These are phyloP conservation scores for Stenopsyche tienmushanensis DNA, from an alignment of 1,140 invertebrate species.

Conservation along the genomic window DNA sequence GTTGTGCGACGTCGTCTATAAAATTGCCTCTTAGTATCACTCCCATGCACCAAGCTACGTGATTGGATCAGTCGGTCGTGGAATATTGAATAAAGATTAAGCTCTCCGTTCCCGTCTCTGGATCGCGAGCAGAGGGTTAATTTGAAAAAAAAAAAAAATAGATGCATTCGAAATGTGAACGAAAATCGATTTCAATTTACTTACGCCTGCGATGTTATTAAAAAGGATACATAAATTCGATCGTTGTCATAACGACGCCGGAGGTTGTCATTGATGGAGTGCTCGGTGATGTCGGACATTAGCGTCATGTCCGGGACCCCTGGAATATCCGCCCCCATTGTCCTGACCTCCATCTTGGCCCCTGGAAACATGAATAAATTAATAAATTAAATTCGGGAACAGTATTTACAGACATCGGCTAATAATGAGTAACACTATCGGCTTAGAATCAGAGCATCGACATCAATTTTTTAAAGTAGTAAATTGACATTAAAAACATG, in stretches of 20 bases:
- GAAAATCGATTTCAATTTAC: too few relatives aligned
- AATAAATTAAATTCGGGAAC: neutral
- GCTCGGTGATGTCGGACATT: slow-evolving; percentile 90
- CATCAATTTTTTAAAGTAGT: neutral
- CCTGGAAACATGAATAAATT: slow-evolving; percentile 44
- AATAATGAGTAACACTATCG: neutral
- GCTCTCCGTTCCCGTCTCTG: too few relatives aligned
- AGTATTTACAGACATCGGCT: neutral
- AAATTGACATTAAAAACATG: neutral
- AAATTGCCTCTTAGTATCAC: too few relatives aligned
- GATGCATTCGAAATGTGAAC: too few relatives aligned
- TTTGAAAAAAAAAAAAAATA: too few relatives aligned
- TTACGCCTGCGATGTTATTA: too few relatives aligned
- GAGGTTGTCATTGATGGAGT: slow-evolving; percentile 88
- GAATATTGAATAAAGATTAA: too few relatives aligned
- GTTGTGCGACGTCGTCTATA: too few relatives aligned
- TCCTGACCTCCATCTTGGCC: slow-evolving; percentile 47
- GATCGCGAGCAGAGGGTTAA: too few relatives aligned
- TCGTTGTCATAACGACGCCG: slow-evolving; percentile 80
- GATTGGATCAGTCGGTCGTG: too few relatives aligned
- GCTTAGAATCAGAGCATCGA: neutral
- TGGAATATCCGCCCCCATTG: slow-evolving; percentile 59
- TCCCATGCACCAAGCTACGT: too few relatives aligned
- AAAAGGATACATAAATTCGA: slow-evolving; percentile 94
- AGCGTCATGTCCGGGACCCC: slow-evolving; percentile 90